phyloP scores from a whole-genome alignment of 2,113 vertebrate species.

The Ctenodactylus gundi region DNA sequence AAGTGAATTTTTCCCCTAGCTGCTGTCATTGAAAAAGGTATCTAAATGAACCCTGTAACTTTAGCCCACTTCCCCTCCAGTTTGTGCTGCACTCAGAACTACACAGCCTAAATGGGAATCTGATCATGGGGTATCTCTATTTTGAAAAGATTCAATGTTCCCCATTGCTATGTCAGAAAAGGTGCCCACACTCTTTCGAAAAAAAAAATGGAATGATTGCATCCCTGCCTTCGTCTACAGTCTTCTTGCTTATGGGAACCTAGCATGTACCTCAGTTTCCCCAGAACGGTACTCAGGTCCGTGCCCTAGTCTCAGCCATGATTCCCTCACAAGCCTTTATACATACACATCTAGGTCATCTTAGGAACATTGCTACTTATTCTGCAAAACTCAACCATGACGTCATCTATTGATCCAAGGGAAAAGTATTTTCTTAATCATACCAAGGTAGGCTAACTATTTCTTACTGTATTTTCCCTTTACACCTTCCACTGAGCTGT shows the following conservation, averaged over 20 bases:
- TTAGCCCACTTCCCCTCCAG: not conserved
- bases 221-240: not conserved
- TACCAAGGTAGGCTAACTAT: not conserved
- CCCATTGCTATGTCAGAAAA: accelerated
- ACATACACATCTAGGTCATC: accelerated
- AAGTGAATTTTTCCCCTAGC: not conserved
- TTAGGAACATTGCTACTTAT: not conserved
- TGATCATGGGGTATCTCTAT: not conserved
- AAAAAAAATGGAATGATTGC: not conserved
- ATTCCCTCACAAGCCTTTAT: not conserved
- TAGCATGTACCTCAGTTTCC: not conserved
- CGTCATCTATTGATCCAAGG: accelerated
- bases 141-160: not conserved
- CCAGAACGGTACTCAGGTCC: not conserved
- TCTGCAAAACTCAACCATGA: not conserved
- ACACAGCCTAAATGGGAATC: not conserved
- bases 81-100: not conserved
- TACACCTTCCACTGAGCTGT: not conserved
- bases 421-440: not conserved
- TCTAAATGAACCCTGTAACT: not conserved
- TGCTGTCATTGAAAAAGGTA: not conserved
- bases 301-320: accelerated
- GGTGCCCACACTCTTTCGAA: not conserved
- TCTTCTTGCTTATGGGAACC: not conserved
- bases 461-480: not conserved